Percentiles rank a stretch among this genome's conserved stretches.
Conservation (phyloP, 64 coral and sea anemone species). For the Dendrophyllia cribrosa region DNA sequence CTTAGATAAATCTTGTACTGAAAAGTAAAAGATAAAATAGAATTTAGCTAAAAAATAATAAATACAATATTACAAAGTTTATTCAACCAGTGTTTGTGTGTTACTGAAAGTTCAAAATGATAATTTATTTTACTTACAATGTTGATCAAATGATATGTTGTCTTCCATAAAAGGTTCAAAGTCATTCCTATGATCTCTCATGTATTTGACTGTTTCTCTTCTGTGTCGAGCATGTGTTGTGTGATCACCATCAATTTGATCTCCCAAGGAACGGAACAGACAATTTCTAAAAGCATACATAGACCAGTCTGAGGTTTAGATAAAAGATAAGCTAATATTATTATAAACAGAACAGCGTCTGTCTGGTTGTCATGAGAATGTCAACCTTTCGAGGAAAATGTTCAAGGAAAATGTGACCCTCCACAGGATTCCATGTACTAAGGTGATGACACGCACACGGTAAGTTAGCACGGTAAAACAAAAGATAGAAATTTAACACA, state of each 20-base stretch:
- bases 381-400: too few species aligned
- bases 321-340: too few species aligned
- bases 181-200: conserved; percentile 83
- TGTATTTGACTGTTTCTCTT: conserved; percentile 86
- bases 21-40: background rate
- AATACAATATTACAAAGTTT: background rate
- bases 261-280: conserved; percentile 92
- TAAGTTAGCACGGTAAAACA: too few species aligned
- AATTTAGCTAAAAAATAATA: background rate
- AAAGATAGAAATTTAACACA: too few species aligned
- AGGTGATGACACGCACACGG: too few species aligned
- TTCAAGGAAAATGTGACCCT: too few species aligned
- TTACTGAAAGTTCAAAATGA: too few species aligned
- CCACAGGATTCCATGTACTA: too few species aligned
- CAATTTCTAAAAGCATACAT: conserved; percentile 70
- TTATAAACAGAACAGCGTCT: too few species aligned
- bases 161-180: conserved; percentile 99
- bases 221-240: conserved; percentile 82
- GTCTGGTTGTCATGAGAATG: too few species aligned
- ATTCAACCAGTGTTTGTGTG: background rate
- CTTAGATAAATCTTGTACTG: conserved; percentile 91
- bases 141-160: conserved; percentile 90
- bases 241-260: conserved; percentile 93
- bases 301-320: background rate
- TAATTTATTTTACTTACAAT: conserved; percentile 64